Percentiles rank a stretch among this genome's conserved stretches.
These are phyloP conservation scores for Alviniconcha strummeri DNA, from an alignment of 2,888 invertebrate species.

Conservation along the genomic window DNA sequence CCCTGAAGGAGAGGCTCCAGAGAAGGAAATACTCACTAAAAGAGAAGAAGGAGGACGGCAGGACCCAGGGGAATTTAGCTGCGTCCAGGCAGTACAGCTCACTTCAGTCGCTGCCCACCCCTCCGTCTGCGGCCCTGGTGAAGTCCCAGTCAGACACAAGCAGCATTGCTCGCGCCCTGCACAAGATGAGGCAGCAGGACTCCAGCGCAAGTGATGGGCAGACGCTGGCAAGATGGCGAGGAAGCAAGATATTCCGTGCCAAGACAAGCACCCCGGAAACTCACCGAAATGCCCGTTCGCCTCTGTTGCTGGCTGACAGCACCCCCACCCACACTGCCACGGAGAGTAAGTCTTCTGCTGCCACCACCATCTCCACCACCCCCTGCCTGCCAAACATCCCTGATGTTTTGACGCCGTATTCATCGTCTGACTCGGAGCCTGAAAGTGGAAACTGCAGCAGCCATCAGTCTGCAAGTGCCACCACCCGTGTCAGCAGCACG, in stretches of 20 bases:
- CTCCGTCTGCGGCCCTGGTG: background rate
- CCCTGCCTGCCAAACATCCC: background rate
- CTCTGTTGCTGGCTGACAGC: background rate
- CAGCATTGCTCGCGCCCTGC: background rate
- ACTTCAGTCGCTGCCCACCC: background rate
- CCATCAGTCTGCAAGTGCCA: too few species aligned
- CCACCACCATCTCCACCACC: constrained; percentile 1
- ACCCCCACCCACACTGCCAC: background rate
- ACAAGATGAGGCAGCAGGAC: background rate
- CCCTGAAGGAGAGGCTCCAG: background rate
- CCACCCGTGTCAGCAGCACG: too few species aligned
- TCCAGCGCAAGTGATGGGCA: background rate
- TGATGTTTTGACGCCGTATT: background rate
- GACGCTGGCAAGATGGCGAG: too few species aligned
- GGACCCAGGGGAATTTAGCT: background rate
- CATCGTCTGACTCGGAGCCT: too few species aligned
- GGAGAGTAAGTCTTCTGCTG: background rate
- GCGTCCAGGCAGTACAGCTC: background rate
- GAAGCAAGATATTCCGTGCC: background rate
- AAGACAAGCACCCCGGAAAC: background rate
- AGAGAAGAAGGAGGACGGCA: background rate
- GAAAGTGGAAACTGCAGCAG: too few species aligned
- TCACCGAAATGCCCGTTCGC: background rate
- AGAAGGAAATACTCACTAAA: background rate
- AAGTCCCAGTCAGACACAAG: constrained; percentile 3